These are phyloP conservation scores for Tinea semifulvella DNA, from an alignment of 2,888 invertebrate genomes.

Conservation along the genomic window DNA sequence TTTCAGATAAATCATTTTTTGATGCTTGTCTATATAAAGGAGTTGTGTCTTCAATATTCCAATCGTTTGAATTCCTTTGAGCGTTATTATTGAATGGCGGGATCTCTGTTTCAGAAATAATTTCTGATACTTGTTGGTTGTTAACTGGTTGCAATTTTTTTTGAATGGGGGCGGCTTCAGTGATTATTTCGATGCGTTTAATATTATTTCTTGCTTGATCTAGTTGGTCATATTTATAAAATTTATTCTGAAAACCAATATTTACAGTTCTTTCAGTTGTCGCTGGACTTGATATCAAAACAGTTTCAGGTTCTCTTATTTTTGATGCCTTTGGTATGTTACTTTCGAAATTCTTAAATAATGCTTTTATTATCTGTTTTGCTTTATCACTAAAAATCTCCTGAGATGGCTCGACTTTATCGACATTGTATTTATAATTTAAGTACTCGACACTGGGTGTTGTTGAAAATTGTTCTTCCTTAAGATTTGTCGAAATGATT, in stretches of 20 bases:
- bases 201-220: constrained; percentile 36
- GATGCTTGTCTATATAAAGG: neutral
- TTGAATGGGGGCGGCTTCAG: constrained; percentile 25
- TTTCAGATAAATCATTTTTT: neutral
- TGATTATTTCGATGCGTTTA: constrained; percentile 45
- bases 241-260: constrained; percentile 47
- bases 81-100: constrained; percentile 25
- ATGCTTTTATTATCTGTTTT: constrained; percentile 47
- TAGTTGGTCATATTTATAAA: constrained; percentile 33
- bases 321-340: constrained; percentile 25
- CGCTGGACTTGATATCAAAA: constrained; percentile 27
- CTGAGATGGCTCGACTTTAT: constrained; percentile 37
- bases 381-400: constrained; percentile 49
- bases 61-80: constrained; percentile 16
- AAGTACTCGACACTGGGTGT: constrained; percentile 26
- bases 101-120: neutral
- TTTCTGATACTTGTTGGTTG: constrained; percentile 1
- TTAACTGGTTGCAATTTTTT: neutral
- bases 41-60: constrained; percentile 7
- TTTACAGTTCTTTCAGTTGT: constrained; percentile 41
- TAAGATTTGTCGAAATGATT: constrained; percentile 21
- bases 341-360: constrained; percentile 39
- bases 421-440: constrained; percentile 3
- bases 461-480: constrained; percentile 26
- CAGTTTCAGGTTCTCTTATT: constrained; percentile 14